Base-by-base conservation (phyloP, 2,113 vertebrate genomes). In the Spermophilus dauricus region DNA sequence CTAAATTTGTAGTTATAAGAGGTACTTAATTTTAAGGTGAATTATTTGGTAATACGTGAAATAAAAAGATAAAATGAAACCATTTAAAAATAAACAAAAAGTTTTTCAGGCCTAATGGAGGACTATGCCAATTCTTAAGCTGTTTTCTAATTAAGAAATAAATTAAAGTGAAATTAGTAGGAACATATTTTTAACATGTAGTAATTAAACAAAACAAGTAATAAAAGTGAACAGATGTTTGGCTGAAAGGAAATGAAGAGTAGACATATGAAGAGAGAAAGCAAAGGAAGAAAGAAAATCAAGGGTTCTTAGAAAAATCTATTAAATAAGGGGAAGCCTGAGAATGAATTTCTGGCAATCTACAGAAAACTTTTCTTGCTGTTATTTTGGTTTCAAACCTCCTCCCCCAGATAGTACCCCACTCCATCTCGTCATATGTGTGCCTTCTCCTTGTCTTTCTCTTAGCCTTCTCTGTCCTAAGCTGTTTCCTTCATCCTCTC, bases 131-230 rank as follows among this genome's bases (percentile, higher is more conserved):
- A n/a, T 86, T 91, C 28, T 77, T 86, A 91, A 67, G 65, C 39
- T 82, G 24, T 65, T 77, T 75, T 58, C 45, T 86, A 80, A 69
- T 90, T 93, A 87, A 76, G 42, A 89, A 72, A 92, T 69, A 73
- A 94, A 94, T 82, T 37, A 75, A 80, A 91, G 32, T 42, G 51
- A 91, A 91, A 86, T 73, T n/a, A 75, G 13, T 88, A 42, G 58
- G 78, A 72, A 37, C 2, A 32, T 56, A 85, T 86, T 89, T 95
- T 78, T 37, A 91, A 82, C 34, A 85, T 65, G 28, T 53, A 67
- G 24, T 76, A 94, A 37, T 89, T 88, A 76, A 84, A 81, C 8
- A 80, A 83, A 77, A 67, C 30, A 91, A 91, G 9, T 77, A 58
- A 83, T 72, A 93, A 45, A 93, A 93, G 51, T 78, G 48, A 90